Evolutionary conservation across 1,140 invertebrate species (phyloP), one percentile per base, ranked within the genome.

Genomic region (Physella acuta): DNA sequence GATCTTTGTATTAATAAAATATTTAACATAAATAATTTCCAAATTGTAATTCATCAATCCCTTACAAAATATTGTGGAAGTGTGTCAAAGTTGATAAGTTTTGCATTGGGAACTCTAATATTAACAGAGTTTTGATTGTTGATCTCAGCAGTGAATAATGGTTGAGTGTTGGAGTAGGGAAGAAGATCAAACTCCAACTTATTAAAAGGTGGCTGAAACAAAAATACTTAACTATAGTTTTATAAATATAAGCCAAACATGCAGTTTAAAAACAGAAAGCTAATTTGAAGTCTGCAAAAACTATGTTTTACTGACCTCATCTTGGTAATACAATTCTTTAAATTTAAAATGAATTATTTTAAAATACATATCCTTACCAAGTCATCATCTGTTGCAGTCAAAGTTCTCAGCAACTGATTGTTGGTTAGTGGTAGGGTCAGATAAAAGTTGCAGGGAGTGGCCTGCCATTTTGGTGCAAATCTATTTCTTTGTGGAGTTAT

Each of bases 171-270:
- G 36, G 39, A 20, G 20, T 60, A 56, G 1, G 30, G 36, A 31
- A 61, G 4, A 28, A 34, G 2, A 36, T 39, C 30, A 24, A 61
- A 61, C 28, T 33, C 2, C 59, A 61, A 28, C 36, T n/a, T 11
- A 61, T 61, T 61, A 24, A 44, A 61, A 37, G 59, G 59, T 1
- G 59, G 34, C 59, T 61, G 59, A 24, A 26, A 11, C 2, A 61
- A 26, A 33, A 4, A 59, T 11, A 17, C 31, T 55, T 55, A 55
- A n/a, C 11, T 17, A 55, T 55, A 30, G 28, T 30, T 30, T 30
- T 55, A n/a, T n/a, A n/a, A n/a, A n/a, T n/a, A n/a, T n/a, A n/a
- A n/a, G n/a, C n/a, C n/a, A n/a, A n/a, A n/a, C n/a, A n/a, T n/a
- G n/a, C n/a, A n/a, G n/a, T n/a, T n/a, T n/a, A n/a, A n/a, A n/a